phyloP scores from a whole-genome alignment of 1,140 invertebrate species.

The Drosophila grimshawi region DNA sequence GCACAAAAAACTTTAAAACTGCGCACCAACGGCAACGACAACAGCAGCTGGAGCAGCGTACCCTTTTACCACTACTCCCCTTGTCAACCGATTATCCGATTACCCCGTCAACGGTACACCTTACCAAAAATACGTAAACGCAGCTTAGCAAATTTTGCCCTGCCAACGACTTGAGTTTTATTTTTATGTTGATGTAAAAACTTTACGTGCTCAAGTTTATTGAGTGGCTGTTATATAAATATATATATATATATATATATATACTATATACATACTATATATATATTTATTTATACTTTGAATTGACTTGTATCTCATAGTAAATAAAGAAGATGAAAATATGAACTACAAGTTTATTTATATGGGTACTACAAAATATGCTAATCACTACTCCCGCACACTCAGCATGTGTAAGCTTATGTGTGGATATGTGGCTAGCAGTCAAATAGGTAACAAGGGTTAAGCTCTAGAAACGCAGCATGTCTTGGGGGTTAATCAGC shows the following conservation, averaged over 20 bases:
- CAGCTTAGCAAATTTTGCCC: slow-evolving; percentile 61
- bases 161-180: slow-evolving; percentile 63
- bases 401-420: not conserved
- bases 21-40: slow-evolving; percentile 3
- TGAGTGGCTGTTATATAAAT: slow-evolving; percentile 49
- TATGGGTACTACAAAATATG: no score
- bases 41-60: slow-evolving; percentile 26
- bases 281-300: no score
- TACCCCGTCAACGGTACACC: not conserved
- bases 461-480: slow-evolving; percentile 29
- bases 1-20: slow-evolving; percentile 34
- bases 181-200: slow-evolving; percentile 69
- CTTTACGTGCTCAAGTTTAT: slow-evolving; percentile 63
- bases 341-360: no score
- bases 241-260: not conserved
- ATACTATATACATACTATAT: no score
- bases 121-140: slow-evolving; percentile 50
- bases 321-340: no score
- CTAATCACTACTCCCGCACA: no score
- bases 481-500: slow-evolving; percentile 41
- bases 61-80: slow-evolving; percentile 3
- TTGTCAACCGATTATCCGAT: no score
- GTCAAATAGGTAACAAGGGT: slow-evolving; percentile 36
- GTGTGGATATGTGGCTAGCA: slow-evolving; percentile 21
- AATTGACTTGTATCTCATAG: no score